These are phyloP conservation scores for Neoseiulus cucumeris DNA, from an alignment of 1,140 invertebrate genomes.

Conservation along the genomic window DNA sequence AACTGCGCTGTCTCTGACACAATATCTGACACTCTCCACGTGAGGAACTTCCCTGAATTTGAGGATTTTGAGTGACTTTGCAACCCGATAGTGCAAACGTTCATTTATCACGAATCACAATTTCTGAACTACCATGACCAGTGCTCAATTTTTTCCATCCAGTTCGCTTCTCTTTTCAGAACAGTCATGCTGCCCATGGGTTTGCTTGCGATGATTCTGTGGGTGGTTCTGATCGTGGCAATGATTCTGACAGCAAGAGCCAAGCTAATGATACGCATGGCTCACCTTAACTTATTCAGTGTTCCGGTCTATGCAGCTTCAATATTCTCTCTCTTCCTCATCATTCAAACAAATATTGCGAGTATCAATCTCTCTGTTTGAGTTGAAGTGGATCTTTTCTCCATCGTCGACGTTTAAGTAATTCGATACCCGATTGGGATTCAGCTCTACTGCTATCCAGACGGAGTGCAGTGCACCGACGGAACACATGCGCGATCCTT, in stretches of 20 bases:
- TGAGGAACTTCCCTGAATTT: too few species aligned
- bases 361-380: conserved; percentile 31
- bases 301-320: conserved; percentile 65
- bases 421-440: not conserved
- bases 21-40: too few species aligned
- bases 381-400: too few species aligned
- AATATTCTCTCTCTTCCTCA: conserved; percentile 57
- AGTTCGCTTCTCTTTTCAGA: not conserved
- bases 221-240: not conserved
- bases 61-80: too few species aligned
- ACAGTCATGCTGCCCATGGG: not conserved
- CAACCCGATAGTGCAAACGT: too few species aligned
- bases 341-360: conserved; percentile 74
- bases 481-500: too few species aligned
- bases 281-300: conserved; percentile 51
- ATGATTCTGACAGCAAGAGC: not conserved
- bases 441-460: not conserved
- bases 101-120: too few species aligned
- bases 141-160: too few species aligned
- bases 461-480: not conserved
- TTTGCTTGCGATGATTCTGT: not conserved
- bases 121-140: too few species aligned
- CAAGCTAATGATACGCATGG: conserved; percentile 29
- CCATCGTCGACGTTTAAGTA: too few species aligned
- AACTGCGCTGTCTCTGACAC: too few species aligned